These are phyloP conservation scores for Branchipolynoe longqiensis DNA, from an alignment of 2,888 invertebrate species.

Conservation along the genomic window DNA sequence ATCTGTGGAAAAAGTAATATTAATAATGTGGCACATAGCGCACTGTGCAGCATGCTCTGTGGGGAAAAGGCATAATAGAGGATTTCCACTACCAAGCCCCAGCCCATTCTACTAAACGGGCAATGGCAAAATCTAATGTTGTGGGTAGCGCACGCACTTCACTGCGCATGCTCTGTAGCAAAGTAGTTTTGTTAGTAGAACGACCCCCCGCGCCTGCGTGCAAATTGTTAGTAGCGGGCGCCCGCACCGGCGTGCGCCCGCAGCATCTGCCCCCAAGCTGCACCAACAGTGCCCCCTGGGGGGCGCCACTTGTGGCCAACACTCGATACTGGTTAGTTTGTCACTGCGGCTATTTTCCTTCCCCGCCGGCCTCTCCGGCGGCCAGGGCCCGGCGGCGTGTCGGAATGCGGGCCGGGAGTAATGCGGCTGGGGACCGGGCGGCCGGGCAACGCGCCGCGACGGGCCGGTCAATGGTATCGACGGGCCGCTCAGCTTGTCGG, in stretches of 20 bases:
- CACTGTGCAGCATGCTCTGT: too few relatives aligned
- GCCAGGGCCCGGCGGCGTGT: conserved; percentile 11
- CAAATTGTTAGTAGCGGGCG: too few relatives aligned
- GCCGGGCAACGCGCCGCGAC: not conserved
- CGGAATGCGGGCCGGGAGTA: conserved; percentile 17
- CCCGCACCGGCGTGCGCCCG: not conserved
- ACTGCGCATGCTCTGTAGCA: too few relatives aligned
- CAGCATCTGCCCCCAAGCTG: conserved; percentile 39
- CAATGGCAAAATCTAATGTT: too few relatives aligned
- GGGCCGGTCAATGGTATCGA: not conserved
- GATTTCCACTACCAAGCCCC: too few relatives aligned
- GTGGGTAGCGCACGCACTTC: too few relatives aligned
- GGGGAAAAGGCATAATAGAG: too few relatives aligned
- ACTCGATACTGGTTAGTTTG: conserved; percentile 49
- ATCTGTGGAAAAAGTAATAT: too few relatives aligned
- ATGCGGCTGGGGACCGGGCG: not conserved
- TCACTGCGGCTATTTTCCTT: conserved; percentile 16
- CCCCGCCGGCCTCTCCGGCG: not conserved
- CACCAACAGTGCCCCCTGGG: conserved; percentile 24
- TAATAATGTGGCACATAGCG: too few relatives aligned
- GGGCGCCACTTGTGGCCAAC: conserved; percentile 39
- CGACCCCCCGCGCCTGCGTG: too few relatives aligned
- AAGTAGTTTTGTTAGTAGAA: too few relatives aligned
- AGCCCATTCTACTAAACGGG: too few relatives aligned
- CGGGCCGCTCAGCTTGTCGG: not conserved